Conservation (phyloP, 2,113 vertebrate genomes). For the Zingel zingel region DNA sequence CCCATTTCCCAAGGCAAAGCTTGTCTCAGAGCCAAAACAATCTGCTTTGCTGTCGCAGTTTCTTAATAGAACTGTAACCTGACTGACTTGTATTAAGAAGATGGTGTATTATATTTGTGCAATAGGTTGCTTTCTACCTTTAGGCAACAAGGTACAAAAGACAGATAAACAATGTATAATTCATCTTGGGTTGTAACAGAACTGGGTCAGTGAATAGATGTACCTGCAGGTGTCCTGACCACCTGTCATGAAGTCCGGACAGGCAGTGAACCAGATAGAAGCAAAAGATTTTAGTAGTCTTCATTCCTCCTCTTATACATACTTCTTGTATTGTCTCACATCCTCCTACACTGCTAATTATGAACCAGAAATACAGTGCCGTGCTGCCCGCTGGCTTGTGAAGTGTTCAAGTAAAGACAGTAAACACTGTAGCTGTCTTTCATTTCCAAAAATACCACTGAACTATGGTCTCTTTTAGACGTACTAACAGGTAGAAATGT, state of each 20-base stretch:
- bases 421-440: conserved; percentile 39
- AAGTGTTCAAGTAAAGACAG: conserved; percentile 50
- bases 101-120: conserved; percentile 31
- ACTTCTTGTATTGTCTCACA: conserved; percentile 56
- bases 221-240: conserved; percentile 23
- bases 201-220: conserved; percentile 34
- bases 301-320: conserved; percentile 14
- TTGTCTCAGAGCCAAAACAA: conserved; percentile 62
- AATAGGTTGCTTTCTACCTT: conserved; percentile 34
- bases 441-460: conserved; percentile 54
- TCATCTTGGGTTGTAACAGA: conserved; percentile 39
- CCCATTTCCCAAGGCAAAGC: conserved; percentile 54
- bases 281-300: conserved; percentile 24
- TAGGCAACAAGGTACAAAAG: conserved; percentile 12
- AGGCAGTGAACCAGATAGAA: conserved; percentile 10
- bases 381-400: conserved; percentile 53
- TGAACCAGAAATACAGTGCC: conserved; percentile 40
- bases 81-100: conserved; percentile 22
- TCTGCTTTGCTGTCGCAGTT: conserved; percentile 48
- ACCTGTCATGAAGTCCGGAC: conserved; percentile 23
- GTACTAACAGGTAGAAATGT: conserved; percentile 42
- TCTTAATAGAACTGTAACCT: conserved; percentile 59
- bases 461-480: conserved; percentile 46
- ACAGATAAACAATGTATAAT: conserved; percentile 21
- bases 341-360: conserved; percentile 71